phyloP scores from a whole-genome alignment of 2,113 vertebrate species.

The Ranitomeya variabilis region DNA sequence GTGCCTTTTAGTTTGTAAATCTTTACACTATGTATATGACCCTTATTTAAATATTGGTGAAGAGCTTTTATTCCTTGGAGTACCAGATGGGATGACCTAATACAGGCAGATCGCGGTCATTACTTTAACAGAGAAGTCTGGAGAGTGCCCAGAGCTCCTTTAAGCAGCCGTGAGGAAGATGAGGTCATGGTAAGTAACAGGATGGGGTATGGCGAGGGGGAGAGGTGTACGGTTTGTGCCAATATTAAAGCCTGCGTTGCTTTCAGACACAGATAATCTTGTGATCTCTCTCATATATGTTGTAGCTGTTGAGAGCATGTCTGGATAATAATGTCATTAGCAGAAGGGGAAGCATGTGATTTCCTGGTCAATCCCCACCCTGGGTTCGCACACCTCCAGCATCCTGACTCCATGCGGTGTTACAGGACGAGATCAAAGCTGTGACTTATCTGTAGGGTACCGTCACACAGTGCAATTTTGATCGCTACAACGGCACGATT shows the following conservation, averaged over 20 bases:
- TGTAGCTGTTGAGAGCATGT: slow-evolving; percentile 50
- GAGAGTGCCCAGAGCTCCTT: slow-evolving; percentile 44
- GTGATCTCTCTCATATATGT: slow-evolving; percentile 7
- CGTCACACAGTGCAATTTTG: no score
- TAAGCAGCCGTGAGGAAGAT: slow-evolving; percentile 20
- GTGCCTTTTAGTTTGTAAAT: no score
- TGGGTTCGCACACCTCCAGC: slow-evolving; percentile 26
- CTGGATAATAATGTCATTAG: slow-evolving; percentile 28
- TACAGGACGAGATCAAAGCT: slow-evolving; percentile 15
- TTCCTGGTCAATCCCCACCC: slow-evolving; percentile 35
- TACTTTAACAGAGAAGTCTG: slow-evolving; percentile 11
- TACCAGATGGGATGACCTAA: slow-evolving; percentile 43
- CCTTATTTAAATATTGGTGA: background rate
- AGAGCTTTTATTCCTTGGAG: background rate
- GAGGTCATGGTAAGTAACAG: slow-evolving; percentile 42
- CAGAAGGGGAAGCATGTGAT: slow-evolving; percentile 17
- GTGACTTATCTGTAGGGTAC: background rate
- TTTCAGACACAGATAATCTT: slow-evolving; percentile 42
- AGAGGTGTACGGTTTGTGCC: slow-evolving; percentile 32
- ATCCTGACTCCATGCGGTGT: slow-evolving; percentile 14
- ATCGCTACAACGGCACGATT: no score
- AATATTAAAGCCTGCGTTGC: slow-evolving; percentile 22
- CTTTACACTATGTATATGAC: background rate
- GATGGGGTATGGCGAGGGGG: background rate
- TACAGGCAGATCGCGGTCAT: slow-evolving; percentile 18